Base-by-base conservation (phyloP, 2,888 invertebrate species). In the Amphipyra berbera region DNA sequence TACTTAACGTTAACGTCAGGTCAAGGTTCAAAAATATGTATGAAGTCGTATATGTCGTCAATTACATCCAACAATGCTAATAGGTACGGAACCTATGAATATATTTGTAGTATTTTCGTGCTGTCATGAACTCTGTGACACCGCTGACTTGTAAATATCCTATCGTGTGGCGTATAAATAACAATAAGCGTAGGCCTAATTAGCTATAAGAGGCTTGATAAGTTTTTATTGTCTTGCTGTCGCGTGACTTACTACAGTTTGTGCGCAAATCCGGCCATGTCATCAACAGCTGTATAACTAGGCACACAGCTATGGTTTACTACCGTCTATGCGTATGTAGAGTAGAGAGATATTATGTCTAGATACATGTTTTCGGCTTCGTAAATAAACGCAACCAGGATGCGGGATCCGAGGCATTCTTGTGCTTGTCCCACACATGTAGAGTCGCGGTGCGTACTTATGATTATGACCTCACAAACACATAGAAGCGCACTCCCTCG, bases 201-300 rank as follows among this genome's bases (percentile, higher is more conserved):
- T 92, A 91, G 88, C 84, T 83, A 84, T 87, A 88, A 86, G 83
- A 85, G 82, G 83, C 80, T 83, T 87, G 92, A 92, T 92, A 92
- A 90, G 88, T 86, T 90, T 92, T 90, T 90, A 90, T 80, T 89
- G 86, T 88, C 85, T 87, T 69, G 80, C 79, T 86, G 82, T 92
- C 69, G 92, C 93, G 92, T 93, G 92, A 81, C 82, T 73, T 70
- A 60, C 68, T 77, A 84, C 83, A 85, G 81, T 92, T 90, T 87
- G 77, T 71, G 78, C 76, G 73, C 73, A 86, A 89, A 88, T 89
- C 84, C 79, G 78, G 82, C 77, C 76, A 58, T 77, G 76, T 82
- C 82, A 78, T 75, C 63, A 52, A 73, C 61, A 65, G 52, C 60
- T 65, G 61, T 70, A 68, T 33, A 61, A 59, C 56, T 73, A 57